A percentile compares a stretch with the other conserved stretches of the same genome.
Conservation (phyloP, 2,888 invertebrate species). For the Neoscelio sp. region DNA sequence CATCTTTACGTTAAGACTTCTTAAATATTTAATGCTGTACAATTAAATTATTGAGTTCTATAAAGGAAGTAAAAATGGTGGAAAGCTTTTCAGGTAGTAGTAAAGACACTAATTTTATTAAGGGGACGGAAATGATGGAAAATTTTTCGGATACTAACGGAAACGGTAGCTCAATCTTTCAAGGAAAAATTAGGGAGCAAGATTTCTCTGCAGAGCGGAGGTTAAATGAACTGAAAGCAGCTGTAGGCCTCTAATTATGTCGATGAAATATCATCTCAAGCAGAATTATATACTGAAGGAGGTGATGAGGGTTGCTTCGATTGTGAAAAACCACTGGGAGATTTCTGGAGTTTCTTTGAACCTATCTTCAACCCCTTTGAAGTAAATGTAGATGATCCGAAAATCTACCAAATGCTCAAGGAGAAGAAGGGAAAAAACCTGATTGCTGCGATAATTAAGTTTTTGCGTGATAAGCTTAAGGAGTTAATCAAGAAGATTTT, state of each 20-base stretch:
- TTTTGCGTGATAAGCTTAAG: constrained; percentile 39
- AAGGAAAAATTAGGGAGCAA: constrained; percentile 47
- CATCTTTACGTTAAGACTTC: constrained; percentile 34
- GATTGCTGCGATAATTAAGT: constrained; percentile 33
- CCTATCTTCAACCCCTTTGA: constrained; percentile 46
- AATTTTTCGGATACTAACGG: constrained; percentile 38
- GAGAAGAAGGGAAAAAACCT: constrained; percentile 33
- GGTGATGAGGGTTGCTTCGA: constrained; percentile 41
- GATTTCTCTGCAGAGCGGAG: constrained; percentile 48
- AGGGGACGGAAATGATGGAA: constrained; percentile 41
- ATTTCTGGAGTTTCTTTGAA: constrained; percentile 45
- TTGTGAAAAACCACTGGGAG: constrained; percentile 31
- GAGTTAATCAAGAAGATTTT: constrained; percentile 40
- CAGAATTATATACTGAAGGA: constrained; percentile 41
- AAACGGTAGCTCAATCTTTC: constrained; percentile 49
- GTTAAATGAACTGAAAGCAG: constrained; percentile 42
- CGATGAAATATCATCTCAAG: constrained; percentile 50
- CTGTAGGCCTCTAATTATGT: constrained; percentile 45
- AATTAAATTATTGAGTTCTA: constrained; percentile 48
- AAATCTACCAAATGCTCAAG: constrained; percentile 47
- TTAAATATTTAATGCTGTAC: constrained; percentile 36
- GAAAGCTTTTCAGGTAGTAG: constrained; percentile 27
- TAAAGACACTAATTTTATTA: constrained; percentile 31
- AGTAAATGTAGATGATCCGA: constrained; percentile 50
- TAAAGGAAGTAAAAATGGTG: constrained; percentile 36